phyloP scores from a whole-genome alignment of 2,888 invertebrate genomes.

The Eupithecia subumbrata region DNA sequence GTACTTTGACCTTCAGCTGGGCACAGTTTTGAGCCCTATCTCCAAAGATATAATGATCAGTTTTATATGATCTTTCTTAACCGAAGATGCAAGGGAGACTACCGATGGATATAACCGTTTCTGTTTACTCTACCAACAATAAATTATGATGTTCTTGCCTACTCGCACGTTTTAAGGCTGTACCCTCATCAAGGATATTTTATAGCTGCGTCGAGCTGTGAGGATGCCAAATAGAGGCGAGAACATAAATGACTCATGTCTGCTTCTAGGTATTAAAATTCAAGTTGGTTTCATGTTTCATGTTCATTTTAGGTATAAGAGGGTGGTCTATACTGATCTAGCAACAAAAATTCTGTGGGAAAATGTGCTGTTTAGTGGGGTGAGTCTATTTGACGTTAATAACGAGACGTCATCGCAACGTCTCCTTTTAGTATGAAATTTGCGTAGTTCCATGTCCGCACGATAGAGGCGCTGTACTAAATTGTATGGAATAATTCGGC shows the following conservation, averaged over 20 bases:
- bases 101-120: not conserved
- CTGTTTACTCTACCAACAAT: conserved; percentile 1
- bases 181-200: conserved; percentile 2
- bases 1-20: not conserved
- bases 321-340: not conserved
- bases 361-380: not conserved
- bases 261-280: not conserved
- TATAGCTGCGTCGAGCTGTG: not conserved
- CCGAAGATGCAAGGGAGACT: not conserved
- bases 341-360: not conserved
- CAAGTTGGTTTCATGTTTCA: not conserved
- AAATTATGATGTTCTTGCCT: not conserved
- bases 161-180: conserved; percentile 1
- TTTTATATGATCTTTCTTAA: not conserved
- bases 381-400: too few relatives aligned
- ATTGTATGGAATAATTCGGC: too few relatives aligned
- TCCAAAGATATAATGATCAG: not conserved
- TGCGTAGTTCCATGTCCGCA: too few relatives aligned
- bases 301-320: not conserved
- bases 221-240: not conserved
- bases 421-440: too few relatives aligned
- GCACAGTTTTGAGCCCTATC: not conserved
- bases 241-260: not conserved
- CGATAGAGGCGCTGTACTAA: too few relatives aligned
- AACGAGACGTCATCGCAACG: too few relatives aligned